These are phyloP conservation scores for Trididemnum miniatum DNA, from an alignment of 23 tunicate species.

Conservation along the genomic window DNA sequence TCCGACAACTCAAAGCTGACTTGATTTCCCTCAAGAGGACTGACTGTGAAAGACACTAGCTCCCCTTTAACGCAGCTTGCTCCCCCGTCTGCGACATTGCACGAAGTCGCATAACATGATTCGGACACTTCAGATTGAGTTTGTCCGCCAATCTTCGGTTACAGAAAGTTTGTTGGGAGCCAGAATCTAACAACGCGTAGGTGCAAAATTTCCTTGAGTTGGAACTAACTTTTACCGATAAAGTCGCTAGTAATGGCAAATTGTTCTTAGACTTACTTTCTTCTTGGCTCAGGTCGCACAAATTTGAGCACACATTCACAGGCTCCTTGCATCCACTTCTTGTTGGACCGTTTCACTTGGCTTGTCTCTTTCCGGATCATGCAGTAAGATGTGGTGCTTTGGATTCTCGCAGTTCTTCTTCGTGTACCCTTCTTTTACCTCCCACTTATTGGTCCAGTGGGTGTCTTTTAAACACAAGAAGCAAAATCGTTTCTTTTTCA, in stretches of 20 bases:
- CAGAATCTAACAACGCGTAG: conserved; percentile 19
- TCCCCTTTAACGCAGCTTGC: background rate
- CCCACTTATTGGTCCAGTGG: background rate
- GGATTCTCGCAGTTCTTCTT: background rate
- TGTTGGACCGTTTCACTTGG: background rate
- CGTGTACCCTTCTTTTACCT: background rate
- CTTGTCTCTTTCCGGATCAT: background rate
- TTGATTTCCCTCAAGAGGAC: background rate
- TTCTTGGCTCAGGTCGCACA: background rate
- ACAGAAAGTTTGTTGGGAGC: conserved; percentile 12
- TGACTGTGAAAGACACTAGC: background rate
- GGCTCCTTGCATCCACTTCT: background rate
- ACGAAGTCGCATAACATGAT: background rate
- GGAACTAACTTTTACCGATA: background rate
- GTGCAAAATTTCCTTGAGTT: background rate
- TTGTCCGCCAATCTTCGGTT: background rate
- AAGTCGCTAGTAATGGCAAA: background rate
- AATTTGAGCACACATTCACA: background rate
- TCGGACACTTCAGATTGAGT: background rate
- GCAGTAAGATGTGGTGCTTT: background rate
- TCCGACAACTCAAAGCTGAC: background rate
- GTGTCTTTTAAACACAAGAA: background rate
- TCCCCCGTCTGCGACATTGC: background rate
- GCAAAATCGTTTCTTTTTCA: background rate
- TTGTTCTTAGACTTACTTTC: background rate